These are phyloP conservation scores for Lasioglossum morio DNA, from an alignment of 2,888 invertebrate species.

Conservation along the genomic window DNA sequence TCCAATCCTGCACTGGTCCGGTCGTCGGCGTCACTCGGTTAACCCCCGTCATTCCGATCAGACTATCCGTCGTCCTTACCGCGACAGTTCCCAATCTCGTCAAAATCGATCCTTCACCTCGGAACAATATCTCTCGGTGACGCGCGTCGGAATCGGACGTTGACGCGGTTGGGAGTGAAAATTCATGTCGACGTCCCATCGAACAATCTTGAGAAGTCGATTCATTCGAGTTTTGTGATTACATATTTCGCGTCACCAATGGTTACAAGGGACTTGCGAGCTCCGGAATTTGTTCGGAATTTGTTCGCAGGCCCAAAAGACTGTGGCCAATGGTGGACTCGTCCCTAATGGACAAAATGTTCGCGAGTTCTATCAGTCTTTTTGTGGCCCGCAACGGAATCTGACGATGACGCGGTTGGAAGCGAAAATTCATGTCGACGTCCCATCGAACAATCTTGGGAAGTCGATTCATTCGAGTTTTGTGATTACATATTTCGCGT, in stretches of 20 bases:
- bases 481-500: too few species aligned
- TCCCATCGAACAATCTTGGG: too few species aligned
- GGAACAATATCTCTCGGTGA: neutral
- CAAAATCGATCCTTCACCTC: conserved; percentile 28
- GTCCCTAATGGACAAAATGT: too few species aligned
- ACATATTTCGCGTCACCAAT: neutral
- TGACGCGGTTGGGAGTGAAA: neutral
- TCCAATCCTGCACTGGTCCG: conserved; percentile 33
- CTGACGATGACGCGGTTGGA: too few species aligned
- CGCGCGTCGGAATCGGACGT: neutral
- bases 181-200: neutral
- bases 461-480: too few species aligned
- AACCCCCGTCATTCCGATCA: conserved; percentile 34
- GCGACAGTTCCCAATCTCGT: conserved; percentile 24
- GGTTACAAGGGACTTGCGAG: neutral
- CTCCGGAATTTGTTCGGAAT: too few species aligned
- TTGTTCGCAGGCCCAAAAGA: neutral
- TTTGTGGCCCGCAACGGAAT: too few species aligned
- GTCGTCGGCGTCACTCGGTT: conserved; percentile 47
- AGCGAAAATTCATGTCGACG: too few species aligned
- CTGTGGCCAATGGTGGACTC: too few species aligned
- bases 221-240: too few species aligned
- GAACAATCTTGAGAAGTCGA: neutral
- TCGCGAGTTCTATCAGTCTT: too few species aligned
- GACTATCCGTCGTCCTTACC: conserved; percentile 64